A percentile compares a stretch with the other conserved stretches of the same genome.
Conservation (phyloP, 92 coral and sea anemone genomes). For the Heliopora coerulea region DNA sequence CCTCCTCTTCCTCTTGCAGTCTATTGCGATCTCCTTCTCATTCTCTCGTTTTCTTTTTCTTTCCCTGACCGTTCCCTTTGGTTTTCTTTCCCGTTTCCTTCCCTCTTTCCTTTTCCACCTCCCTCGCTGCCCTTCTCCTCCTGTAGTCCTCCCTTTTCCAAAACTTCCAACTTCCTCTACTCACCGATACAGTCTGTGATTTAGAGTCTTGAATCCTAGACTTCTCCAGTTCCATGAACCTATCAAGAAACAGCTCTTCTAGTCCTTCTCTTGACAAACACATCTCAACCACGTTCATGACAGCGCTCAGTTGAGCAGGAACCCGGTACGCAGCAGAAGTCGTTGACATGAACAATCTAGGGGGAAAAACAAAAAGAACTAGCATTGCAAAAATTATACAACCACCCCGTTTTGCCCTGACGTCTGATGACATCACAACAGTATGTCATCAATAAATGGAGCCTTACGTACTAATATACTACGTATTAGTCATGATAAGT, state of each 20-base stretch:
- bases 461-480: too few species aligned
- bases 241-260: conserved; percentile 90
- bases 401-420: too few species aligned
- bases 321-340: conserved; percentile 75
- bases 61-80: too few species aligned
- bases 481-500: too few species aligned
- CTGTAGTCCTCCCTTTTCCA: background rate
- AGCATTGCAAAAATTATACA: too few species aligned
- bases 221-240: conserved; percentile 91
- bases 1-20: background rate
- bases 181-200: conserved; percentile 83
- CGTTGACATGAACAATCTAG: conserved; percentile 85
- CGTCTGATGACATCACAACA: too few species aligned
- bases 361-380: background rate
- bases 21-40: background rate
- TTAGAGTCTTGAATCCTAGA: conserved; percentile 95
- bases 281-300: conserved; percentile 86
- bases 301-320: conserved; percentile 81
- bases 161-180: background rate
- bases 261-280: conserved; percentile 95
- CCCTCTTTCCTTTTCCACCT: background rate
- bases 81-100: background rate
- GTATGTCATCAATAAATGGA: too few species aligned
- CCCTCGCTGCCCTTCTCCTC: background rate
- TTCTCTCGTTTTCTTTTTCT: background rate